Percentiles rank a stretch among this genome's conserved stretches.
These are phyloP conservation scores for Hydrozoanthus tunicans DNA, from an alignment of 64 coral and sea anemone genomes.

Conservation along the genomic window DNA sequence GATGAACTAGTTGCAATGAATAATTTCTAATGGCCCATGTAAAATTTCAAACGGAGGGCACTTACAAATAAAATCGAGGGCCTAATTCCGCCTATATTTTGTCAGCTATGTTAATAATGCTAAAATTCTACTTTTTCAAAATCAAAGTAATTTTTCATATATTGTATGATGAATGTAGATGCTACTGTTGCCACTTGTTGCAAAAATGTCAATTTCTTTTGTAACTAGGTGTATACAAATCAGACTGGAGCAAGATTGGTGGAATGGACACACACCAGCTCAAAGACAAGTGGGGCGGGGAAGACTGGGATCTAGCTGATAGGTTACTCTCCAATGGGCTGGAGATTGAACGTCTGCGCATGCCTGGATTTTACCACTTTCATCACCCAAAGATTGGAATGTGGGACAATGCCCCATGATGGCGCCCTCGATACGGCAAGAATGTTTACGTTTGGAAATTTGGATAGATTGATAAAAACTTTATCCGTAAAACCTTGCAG, in stretches of 20 bases:
- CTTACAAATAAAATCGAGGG: no score
- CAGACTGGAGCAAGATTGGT: constrained; percentile 78
- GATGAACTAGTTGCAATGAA: no score
- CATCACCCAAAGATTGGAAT: constrained; percentile 72
- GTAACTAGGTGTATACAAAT: constrained; percentile 76
- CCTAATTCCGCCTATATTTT: no score
- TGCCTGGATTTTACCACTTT: constrained; percentile 90
- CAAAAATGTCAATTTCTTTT: neutral
- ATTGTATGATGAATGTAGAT: no score
- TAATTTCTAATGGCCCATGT: no score
- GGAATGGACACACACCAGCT: constrained; percentile 78
- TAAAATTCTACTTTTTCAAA: no score
- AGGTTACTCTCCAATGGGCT: constrained; percentile 59
- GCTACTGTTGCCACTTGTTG: neutral
- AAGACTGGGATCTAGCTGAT: constrained; percentile 89
- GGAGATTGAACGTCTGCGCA: constrained; percentile 72
- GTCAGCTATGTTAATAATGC: no score
- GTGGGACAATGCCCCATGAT: constrained; percentile 60
- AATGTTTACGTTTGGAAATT: no score
- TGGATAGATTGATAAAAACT: no score
- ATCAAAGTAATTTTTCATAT: no score
- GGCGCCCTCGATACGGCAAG: neutral
- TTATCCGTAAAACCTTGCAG: no score
- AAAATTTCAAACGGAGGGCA: no score
- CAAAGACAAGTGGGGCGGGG: constrained; percentile 81